phyloP scores from a whole-genome alignment of 92 coral and sea anemone genomes.

The Epizoanthus rinbou region DNA sequence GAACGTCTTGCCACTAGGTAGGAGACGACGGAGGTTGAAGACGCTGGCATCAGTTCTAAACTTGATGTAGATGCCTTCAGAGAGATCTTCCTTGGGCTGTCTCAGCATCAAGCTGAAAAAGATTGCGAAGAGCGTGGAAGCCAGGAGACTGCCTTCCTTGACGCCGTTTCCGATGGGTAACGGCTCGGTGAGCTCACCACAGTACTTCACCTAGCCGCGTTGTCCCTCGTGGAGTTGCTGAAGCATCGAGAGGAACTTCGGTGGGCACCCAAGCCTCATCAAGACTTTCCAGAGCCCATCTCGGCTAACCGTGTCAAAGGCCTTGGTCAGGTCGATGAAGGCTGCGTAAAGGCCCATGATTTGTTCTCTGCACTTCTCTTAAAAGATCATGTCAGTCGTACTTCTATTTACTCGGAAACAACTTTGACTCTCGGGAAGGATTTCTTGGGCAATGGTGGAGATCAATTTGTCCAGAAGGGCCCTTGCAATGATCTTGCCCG shows the following conservation, averaged over 20 bases:
- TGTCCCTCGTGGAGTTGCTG: slow-evolving; percentile 21
- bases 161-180: neutral
- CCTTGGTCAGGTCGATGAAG: slow-evolving; percentile 52
- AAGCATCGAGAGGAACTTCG: slow-evolving; percentile 20
- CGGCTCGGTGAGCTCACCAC: slow-evolving; percentile 8
- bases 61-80: too few species aligned
- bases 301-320: slow-evolving; percentile 50
- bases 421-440: slow-evolving; percentile 7
- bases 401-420: slow-evolving; percentile 31
- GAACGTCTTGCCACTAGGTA: slow-evolving; percentile 9
- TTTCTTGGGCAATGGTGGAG: slow-evolving; percentile 22
- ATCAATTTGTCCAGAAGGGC: slow-evolving; percentile 12
- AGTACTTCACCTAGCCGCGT: slow-evolving; percentile 8
- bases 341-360: slow-evolving; percentile 45
- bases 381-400: slow-evolving; percentile 26
- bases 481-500: slow-evolving; percentile 34
- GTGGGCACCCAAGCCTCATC: slow-evolving; percentile 37
- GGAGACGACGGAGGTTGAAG: slow-evolving; percentile 31
- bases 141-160: too few species aligned
- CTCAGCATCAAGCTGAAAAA: too few species aligned
- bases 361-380: slow-evolving; percentile 22
- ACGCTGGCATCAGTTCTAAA: slow-evolving; percentile 11
- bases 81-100: too few species aligned
- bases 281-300: slow-evolving; percentile 39
- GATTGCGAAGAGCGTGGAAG: too few species aligned